Percentiles rank a stretch among this genome's conserved stretches.
Evolutionary conservation across 30 jellyfish, hydroid and myxozoan genomes (phyloP).

Genomic region (Cassiopea xamachana): DNA sequence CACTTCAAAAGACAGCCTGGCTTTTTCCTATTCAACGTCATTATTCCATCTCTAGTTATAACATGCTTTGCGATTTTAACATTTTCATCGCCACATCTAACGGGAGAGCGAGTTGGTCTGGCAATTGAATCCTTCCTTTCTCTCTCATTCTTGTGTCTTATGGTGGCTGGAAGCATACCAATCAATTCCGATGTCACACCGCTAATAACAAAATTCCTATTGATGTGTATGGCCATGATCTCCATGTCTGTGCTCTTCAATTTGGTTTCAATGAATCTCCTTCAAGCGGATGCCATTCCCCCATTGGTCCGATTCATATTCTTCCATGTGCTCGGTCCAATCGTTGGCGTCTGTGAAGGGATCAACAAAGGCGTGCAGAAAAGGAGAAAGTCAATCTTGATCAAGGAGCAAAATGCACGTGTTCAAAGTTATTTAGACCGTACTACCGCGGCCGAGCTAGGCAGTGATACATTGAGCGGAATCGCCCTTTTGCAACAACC

Average conservation of each 20-base stretch:
- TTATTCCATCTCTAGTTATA: slow-evolving; percentile 93
- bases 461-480: slow-evolving; percentile 22
- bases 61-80: slow-evolving; percentile 94
- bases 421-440: slow-evolving; percentile 30
- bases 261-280: slow-evolving; percentile 79
- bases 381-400: slow-evolving; percentile 69
- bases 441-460: slow-evolving; percentile 46
- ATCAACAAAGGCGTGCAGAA: slow-evolving; percentile 78
- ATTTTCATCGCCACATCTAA: slow-evolving; percentile 86
- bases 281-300: slow-evolving; percentile 72
- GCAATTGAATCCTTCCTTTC: slow-evolving; percentile 96
- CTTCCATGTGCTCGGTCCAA: slow-evolving; percentile 89
- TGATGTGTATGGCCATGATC: slow-evolving; percentile 91
- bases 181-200: slow-evolving; percentile 96
- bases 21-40: slow-evolving; percentile 92
- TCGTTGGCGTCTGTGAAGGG: slow-evolving; percentile 89
- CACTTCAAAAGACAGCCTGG: slow-evolving; percentile 96
- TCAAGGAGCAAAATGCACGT: slow-evolving; percentile 51
- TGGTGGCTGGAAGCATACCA: slow-evolving; percentile 98
- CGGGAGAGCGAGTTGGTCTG: slow-evolving; percentile 93
- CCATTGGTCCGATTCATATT: slow-evolving; percentile 79
- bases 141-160: slow-evolving; percentile 87
- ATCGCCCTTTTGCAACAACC: slow-evolving; percentile 14
- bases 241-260: slow-evolving; percentile 86
- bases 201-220: slow-evolving; percentile 84